Conservation (phyloP, 2,888 invertebrate genomes). For the Drosophila recens region DNA sequence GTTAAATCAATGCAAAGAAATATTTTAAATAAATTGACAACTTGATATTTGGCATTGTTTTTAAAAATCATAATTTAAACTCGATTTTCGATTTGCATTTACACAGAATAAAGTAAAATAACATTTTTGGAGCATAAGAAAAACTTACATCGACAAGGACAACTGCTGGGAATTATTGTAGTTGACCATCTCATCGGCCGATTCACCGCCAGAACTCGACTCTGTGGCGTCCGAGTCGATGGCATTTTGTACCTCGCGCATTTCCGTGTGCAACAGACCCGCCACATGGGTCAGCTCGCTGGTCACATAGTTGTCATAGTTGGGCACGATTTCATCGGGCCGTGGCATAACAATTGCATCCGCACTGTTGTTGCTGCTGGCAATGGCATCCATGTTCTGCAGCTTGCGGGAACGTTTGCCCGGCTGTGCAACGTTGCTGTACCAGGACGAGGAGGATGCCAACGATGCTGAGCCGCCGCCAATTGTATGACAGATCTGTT, state of each 20-base stretch:
- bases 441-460: constrained; percentile 68
- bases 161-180: constrained; percentile 92
- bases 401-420: constrained; percentile 60
- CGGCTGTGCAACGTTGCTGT: constrained; percentile 55
- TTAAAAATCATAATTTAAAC: not conserved
- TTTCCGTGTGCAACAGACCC: constrained; percentile 90
- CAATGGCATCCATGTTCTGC: constrained; percentile 20
- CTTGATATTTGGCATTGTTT: no score
- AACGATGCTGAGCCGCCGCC: constrained; percentile 62
- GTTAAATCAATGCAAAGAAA: no score
- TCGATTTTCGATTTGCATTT: not conserved
- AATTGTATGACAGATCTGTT: constrained; percentile 78
- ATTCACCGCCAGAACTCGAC: constrained; percentile 97
- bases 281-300: constrained; percentile 90
- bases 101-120: not conserved
- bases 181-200: constrained; percentile 94
- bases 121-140: constrained; percentile 3
- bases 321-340: constrained; percentile 82
- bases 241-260: constrained; percentile 90
- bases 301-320: constrained; percentile 85
- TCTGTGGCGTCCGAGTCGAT: constrained; percentile 97
- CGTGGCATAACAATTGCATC: constrained; percentile 43
- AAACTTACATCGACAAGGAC: constrained; percentile 91
- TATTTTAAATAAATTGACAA: no score
- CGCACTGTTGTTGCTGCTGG: constrained; percentile 9